Percentiles rank a stretch among this genome's conserved stretches.
phyloP scores from a whole-genome alignment of 2,113 vertebrate species.

The Thalassoma bifasciatum region DNA sequence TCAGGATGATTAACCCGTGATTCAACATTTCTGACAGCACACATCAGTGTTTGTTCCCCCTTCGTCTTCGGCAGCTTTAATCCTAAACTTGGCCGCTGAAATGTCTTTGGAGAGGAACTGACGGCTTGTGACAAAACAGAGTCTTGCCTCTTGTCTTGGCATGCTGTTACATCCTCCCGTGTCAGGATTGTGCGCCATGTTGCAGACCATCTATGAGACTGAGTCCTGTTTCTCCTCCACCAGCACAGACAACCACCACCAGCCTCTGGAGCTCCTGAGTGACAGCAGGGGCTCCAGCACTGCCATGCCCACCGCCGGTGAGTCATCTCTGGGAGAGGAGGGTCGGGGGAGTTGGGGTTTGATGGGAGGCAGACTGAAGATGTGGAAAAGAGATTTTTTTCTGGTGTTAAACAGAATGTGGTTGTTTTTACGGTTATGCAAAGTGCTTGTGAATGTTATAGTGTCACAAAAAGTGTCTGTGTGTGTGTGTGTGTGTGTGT shows the following conservation, averaged over 20 bases:
- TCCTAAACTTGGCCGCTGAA: constrained; percentile 32
- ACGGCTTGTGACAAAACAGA: constrained; percentile 32
- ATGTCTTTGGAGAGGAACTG: constrained; percentile 20
- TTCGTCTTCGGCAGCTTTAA: not conserved
- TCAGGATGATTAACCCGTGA: not conserved
- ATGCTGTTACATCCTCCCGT: constrained; percentile 76
- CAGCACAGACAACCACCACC: constrained; percentile 65
- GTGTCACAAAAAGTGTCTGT: too few species aligned
- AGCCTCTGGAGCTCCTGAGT: constrained; percentile 78
- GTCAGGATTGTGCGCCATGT: constrained; percentile 80
- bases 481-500: not conserved
- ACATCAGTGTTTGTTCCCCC: not conserved
- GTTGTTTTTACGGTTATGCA: too few species aligned
- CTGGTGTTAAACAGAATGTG: too few species aligned
- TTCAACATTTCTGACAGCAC: not conserved
- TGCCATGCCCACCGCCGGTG: constrained; percentile 76
- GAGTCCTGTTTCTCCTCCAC: constrained; percentile 76
- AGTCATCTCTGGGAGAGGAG: constrained; percentile 70
- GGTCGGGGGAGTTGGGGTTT: not conserved
- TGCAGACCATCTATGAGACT: constrained; percentile 81
- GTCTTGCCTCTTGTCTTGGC: constrained; percentile 59
- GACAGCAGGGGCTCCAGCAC: constrained; percentile 67
- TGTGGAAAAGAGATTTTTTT: too few species aligned
- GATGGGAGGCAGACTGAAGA: too few species aligned
- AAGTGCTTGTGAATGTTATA: too few species aligned